Percentiles rank a stretch among this genome's conserved stretches.
Evolutionary conservation across 2,113 vertebrate genomes (phyloP).

Genomic region (Paramormyrops kingsleyae): DNA sequence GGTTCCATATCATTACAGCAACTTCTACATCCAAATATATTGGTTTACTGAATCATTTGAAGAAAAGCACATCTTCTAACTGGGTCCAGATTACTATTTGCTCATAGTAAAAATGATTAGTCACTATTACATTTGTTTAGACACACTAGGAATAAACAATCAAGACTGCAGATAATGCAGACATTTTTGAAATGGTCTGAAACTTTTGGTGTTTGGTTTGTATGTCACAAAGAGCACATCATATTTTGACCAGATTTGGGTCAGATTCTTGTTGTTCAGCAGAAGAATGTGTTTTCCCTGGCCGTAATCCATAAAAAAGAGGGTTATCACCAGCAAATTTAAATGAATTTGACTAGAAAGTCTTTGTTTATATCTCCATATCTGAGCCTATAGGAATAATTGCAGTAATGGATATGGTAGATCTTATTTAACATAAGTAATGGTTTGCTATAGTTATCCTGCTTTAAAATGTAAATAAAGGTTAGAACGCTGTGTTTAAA

Average conservation of each 20-base stretch:
- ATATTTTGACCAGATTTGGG: background rate
- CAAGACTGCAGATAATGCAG: background rate
- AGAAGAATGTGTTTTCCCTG: background rate
- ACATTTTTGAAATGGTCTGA: background rate
- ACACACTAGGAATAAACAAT: background rate
- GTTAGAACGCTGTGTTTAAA: background rate
- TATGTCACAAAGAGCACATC: background rate
- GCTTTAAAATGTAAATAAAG: too few relatives aligned
- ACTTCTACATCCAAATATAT: background rate
- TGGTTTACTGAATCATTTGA: background rate
- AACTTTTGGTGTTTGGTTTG: background rate
- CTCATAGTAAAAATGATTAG: background rate
- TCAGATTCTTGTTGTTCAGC: background rate
- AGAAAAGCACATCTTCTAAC: background rate
- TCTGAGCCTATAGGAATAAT: background rate
- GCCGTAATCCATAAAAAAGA: background rate
- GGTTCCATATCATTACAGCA: background rate
- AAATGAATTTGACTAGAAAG: background rate
- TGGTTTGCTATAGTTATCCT: background rate
- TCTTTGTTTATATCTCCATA: background rate
- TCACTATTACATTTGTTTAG: background rate
- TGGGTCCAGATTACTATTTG: background rate
- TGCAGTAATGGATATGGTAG: background rate
- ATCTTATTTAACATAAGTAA: background rate
- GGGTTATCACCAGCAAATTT: background rate